A percentile compares a stretch with the other conserved stretches of the same genome.
Conservation (phyloP, 2,113 vertebrate species). For the Arothron firmamentum region DNA sequence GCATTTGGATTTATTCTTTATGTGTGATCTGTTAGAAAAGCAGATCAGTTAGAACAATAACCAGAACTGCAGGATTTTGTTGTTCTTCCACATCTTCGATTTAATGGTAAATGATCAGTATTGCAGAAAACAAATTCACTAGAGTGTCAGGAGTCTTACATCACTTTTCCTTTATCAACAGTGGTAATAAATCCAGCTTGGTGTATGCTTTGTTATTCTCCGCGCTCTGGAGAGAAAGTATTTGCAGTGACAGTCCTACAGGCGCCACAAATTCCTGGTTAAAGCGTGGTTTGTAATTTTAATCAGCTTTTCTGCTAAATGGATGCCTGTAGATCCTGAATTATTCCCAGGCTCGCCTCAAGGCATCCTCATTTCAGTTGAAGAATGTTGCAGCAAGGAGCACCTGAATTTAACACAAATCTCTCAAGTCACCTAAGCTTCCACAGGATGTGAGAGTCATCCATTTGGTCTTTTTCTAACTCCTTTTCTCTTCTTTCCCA, state of each 20-base stretch:
- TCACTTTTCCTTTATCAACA: slow-evolving; percentile 26
- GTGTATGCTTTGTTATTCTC: slow-evolving; percentile 20
- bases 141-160: slow-evolving; percentile 3
- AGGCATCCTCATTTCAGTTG: slow-evolving; percentile 65
- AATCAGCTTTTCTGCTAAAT: slow-evolving; percentile 73
- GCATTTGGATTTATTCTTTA: neutral
- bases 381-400: slow-evolving; percentile 49
- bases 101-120: neutral
- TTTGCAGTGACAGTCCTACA: slow-evolving; percentile 57
- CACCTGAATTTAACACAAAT: slow-evolving; percentile 60
- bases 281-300: slow-evolving; percentile 70
- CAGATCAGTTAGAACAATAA: too few species aligned
- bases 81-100: neutral
- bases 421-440: slow-evolving; percentile 55
- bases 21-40: too few species aligned
- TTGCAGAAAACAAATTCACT: slow-evolving; percentile 13
- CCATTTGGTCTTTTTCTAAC: slow-evolving; percentile 32
- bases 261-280: slow-evolving; percentile 47
- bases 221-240: slow-evolving; percentile 31
- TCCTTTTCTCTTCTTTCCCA: slow-evolving; percentile 7
- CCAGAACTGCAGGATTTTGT: too few species aligned
- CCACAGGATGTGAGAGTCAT: slow-evolving; percentile 49
- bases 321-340: slow-evolving; percentile 70
- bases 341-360: slow-evolving; percentile 62
- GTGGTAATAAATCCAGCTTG: slow-evolving; percentile 29